Evolutionary conservation across 64 coral and sea anemone species (phyloP), one percentile per base, ranked within the genome.

Genomic region (Montipora capricornis): DNA sequence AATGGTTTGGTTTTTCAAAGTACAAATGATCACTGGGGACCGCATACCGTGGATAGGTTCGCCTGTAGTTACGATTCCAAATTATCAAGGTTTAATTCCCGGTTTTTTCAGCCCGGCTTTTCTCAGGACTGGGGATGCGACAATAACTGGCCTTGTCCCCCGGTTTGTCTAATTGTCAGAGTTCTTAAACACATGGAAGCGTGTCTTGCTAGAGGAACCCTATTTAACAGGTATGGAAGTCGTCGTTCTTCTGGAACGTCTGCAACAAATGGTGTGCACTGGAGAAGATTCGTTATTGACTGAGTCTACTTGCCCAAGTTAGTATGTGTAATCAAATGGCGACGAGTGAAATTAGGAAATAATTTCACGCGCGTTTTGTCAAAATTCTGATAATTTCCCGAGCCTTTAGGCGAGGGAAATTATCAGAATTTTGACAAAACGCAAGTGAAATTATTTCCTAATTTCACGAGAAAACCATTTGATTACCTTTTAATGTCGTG

Each of bases 41-140:
- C 90, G 5, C 89, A 91, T 44, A 91, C 78, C 7, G 68, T 95
- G 6, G 88, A 95, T 71, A 77, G 68, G 24, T 89, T 94, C 62
- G 85, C 76, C 1, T 94, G 92, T 82, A 46, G 19, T 82, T 94
- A 95, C 15, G 87, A 90, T 79, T 47, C 44, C 7, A 95, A 95
- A 24, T 55, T 90, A 12, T 3, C 44, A 7, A 75, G 93, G 87
- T 95, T 95, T 47, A 95, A 95, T 16, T 90, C 88, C 8, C 81
- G 73, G 76, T 79, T 11, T 87, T 12, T 48, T 86, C 93, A 95
- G 44, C 88, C 80, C 0, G 81, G 88, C 59, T 89, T 94, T 59
- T 20, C 6, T 15, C 92, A 94, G 69, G 64, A 94, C 58, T 94
- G 92, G 87, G 8, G 14, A 0, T 75, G 47, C 29, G 67, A 89